Conservation (phyloP, 2,113 vertebrate species). For the Eclectus roratus region DNA sequence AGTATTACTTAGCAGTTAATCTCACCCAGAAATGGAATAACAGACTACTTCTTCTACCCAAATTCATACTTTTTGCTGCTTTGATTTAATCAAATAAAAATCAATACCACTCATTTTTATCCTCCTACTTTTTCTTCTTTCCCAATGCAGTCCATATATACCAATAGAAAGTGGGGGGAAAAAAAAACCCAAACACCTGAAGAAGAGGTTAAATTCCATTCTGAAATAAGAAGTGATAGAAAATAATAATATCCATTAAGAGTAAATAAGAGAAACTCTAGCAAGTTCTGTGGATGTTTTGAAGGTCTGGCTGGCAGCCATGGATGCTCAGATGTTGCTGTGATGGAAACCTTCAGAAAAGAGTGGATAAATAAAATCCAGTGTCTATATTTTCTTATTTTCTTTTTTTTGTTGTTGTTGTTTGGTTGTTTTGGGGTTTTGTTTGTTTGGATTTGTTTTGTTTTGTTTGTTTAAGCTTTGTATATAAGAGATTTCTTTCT, state of each 20-base stretch:
- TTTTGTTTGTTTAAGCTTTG: background rate
- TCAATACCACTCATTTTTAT: background rate
- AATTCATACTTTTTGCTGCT: slow-evolving; percentile 6
- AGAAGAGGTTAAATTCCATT: background rate
- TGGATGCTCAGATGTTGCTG: background rate
- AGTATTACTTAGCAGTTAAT: background rate
- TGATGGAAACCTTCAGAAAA: background rate
- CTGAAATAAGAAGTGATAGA: background rate
- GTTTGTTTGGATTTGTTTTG: background rate
- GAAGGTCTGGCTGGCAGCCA: background rate
- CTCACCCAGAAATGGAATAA: background rate
- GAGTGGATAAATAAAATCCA: background rate
- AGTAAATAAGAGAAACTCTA: background rate
- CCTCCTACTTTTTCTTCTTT: background rate
- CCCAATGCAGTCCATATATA: background rate
- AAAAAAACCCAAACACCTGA: background rate
- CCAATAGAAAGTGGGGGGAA: background rate
- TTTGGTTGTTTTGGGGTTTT: background rate
- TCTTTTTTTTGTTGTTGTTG: background rate
- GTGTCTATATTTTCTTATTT: background rate
- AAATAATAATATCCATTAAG: background rate
- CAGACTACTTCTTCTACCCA: background rate
- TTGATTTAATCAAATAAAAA: slow-evolving; percentile 8
- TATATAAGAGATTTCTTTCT: background rate
- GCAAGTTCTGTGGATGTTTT: background rate